A percentile compares a stretch with the other conserved stretches of the same genome.
Evolutionary conservation across 2,113 vertebrate species (phyloP).

Genomic region (Nansenia antarctica): DNA sequence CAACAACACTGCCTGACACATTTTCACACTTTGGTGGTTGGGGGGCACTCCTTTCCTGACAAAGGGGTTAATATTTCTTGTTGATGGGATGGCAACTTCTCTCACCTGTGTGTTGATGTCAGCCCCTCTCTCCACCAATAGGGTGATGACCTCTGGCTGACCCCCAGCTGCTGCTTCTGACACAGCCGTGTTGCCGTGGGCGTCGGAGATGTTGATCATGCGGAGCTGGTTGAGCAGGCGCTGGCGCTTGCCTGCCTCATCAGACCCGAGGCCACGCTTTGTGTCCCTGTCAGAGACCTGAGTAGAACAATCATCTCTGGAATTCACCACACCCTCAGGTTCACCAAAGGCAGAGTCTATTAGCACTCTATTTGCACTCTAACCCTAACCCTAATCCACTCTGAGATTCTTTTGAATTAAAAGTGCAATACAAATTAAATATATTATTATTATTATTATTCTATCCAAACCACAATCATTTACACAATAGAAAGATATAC

Average conservation of each 20-base stretch:
- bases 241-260: slow-evolving; percentile 34
- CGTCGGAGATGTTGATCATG: slow-evolving; percentile 49
- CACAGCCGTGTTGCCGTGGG: slow-evolving; percentile 62
- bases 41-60: slow-evolving; percentile 13
- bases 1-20: slow-evolving; percentile 2
- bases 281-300: slow-evolving; percentile 61
- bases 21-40: slow-evolving; percentile 12
- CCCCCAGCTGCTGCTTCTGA: slow-evolving; percentile 60
- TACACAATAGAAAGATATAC: too few relatives aligned
- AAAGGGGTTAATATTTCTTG: slow-evolving; percentile 11
- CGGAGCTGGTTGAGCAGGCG: slow-evolving; percentile 42
- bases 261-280: slow-evolving; percentile 38
- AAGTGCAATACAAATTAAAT: too few relatives aligned
- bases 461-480: too few relatives aligned
- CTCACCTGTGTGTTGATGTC: slow-evolving; percentile 66
- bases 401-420: too few relatives aligned
- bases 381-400: too few relatives aligned
- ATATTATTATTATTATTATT: too few relatives aligned
- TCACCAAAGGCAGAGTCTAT: too few relatives aligned
- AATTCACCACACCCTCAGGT: too few relatives aligned
- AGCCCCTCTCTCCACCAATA: slow-evolving; percentile 58
- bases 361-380: too few relatives aligned
- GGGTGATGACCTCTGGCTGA: slow-evolving; percentile 49
- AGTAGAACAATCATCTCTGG: slow-evolving; percentile 2
- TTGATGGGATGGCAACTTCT: slow-evolving; percentile 5